Evolutionary conservation across 2,888 invertebrate genomes (phyloP).

Genomic region (Odontomyia ornata): DNA sequence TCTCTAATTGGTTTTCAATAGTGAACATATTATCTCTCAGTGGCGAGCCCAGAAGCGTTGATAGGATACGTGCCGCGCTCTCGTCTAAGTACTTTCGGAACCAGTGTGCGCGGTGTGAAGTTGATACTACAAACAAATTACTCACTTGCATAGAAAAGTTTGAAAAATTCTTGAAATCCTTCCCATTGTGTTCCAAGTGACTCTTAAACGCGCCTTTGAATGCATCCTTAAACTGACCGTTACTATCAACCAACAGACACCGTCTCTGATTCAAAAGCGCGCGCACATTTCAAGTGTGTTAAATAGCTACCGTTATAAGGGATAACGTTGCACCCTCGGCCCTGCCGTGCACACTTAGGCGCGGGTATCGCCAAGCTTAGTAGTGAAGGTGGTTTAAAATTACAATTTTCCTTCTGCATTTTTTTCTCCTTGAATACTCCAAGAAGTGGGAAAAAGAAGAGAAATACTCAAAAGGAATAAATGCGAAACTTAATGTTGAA

Average conservation of each 20-base stretch:
- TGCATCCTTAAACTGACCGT: slow-evolving; percentile 36
- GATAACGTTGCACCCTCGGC: slow-evolving; percentile 17
- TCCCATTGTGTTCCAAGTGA: slow-evolving; percentile 14
- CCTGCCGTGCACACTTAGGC: not conserved
- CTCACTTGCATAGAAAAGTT: not conserved
- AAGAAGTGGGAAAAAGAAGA: slow-evolving; percentile 17
- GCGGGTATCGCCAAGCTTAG: not conserved
- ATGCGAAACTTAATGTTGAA: slow-evolving; percentile 41
- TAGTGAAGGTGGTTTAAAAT: slow-evolving; percentile 41
- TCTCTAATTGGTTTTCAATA: slow-evolving; percentile 28
- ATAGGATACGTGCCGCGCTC: slow-evolving; percentile 13
- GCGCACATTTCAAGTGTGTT: slow-evolving; percentile 40
- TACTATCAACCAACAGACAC: slow-evolving; percentile 17
- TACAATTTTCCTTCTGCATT: slow-evolving; percentile 10
- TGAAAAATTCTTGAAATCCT: not conserved
- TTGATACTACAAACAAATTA: slow-evolving; percentile 10
- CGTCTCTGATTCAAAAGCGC: slow-evolving; percentile 26
- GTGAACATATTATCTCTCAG: slow-evolving; percentile 18
- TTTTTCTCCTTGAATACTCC: slow-evolving; percentile 32
- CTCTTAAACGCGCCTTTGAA: slow-evolving; percentile 35
- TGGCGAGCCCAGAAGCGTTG: not conserved
- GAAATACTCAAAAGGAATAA: slow-evolving; percentile 30
- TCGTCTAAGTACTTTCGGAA: not conserved
- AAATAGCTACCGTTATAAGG: slow-evolving; percentile 32
- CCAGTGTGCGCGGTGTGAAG: not conserved